phyloP scores from a whole-genome alignment of 1,140 invertebrate genomes.

The Spodoptera frugiperda region DNA sequence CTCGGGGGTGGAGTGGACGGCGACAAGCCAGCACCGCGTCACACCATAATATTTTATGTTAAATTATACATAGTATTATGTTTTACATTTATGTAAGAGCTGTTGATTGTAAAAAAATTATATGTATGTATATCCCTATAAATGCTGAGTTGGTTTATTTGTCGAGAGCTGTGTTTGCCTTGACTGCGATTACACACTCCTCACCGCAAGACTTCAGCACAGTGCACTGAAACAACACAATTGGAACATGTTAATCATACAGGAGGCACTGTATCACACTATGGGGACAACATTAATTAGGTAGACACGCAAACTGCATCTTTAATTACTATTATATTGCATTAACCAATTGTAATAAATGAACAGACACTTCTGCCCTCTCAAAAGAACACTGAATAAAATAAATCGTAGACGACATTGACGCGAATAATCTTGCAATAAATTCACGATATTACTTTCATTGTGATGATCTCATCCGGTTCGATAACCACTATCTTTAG shows the following conservation, averaged over 20 bases:
- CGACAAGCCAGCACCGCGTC: constrained; percentile 59
- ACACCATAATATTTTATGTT: constrained; percentile 77
- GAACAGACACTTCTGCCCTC: too few species aligned
- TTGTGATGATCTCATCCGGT: too few species aligned
- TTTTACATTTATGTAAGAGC: constrained; percentile 86
- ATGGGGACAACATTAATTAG: too few species aligned
- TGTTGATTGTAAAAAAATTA: constrained; percentile 86
- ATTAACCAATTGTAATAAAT: too few species aligned
- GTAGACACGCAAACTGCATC: too few species aligned
- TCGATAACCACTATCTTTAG: too few species aligned
- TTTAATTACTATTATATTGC: too few species aligned
- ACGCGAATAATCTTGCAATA: too few species aligned
- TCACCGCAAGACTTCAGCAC: constrained; percentile 96
- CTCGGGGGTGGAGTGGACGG: constrained; percentile 36
- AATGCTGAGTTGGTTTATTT: constrained; percentile 90
- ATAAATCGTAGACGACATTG: too few species aligned
- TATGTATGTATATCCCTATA: constrained; percentile 84
- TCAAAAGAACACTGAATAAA: too few species aligned
- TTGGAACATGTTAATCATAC: background rate
- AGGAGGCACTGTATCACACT: background rate
- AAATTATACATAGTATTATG: constrained; percentile 86
- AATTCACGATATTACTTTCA: too few species aligned
- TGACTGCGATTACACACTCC: constrained; percentile 97
- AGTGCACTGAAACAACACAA: constrained; percentile 90
- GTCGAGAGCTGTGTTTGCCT: constrained; percentile 96